Evolutionary conservation across 2,113 vertebrate genomes (phyloP).

Genomic region (Odocoileus hemionus): DNA sequence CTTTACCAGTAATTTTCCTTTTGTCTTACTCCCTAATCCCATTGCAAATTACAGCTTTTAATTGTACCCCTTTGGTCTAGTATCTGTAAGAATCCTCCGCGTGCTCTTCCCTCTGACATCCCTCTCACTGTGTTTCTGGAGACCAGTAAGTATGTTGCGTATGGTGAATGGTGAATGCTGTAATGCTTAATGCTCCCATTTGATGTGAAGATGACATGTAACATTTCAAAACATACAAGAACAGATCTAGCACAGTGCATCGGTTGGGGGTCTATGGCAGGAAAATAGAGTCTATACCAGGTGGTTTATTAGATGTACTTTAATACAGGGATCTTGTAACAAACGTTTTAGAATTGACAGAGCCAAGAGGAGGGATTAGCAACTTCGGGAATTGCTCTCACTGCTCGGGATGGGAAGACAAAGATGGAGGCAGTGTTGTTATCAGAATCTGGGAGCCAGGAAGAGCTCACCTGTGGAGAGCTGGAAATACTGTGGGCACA

Average conservation of each 20-base stretch:
- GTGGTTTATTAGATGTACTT: neutral
- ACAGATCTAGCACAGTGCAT: neutral
- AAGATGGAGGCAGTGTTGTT: neutral
- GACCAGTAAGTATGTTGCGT: neutral
- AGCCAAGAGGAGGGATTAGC: neutral
- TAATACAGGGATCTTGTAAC: neutral
- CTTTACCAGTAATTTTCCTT: neutral
- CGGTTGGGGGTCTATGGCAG: neutral
- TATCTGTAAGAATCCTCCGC: neutral
- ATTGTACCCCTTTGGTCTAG: neutral
- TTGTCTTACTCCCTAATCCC: neutral
- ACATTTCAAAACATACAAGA: neutral
- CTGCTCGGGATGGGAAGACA: neutral
- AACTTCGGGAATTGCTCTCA: neutral
- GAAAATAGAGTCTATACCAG: neutral
- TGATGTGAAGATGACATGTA: neutral
- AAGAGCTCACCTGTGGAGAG: neutral
- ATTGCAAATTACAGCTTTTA: neutral
- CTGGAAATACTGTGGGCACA: neutral
- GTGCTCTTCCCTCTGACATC: neutral
- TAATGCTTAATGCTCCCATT: neutral
- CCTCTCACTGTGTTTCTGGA: neutral
- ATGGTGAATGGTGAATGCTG: neutral
- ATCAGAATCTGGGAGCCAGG: no score
- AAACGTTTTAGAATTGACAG: neutral